phyloP scores from a whole-genome alignment of 1,140 invertebrate genomes.

The Adoxophyes honmai region DNA sequence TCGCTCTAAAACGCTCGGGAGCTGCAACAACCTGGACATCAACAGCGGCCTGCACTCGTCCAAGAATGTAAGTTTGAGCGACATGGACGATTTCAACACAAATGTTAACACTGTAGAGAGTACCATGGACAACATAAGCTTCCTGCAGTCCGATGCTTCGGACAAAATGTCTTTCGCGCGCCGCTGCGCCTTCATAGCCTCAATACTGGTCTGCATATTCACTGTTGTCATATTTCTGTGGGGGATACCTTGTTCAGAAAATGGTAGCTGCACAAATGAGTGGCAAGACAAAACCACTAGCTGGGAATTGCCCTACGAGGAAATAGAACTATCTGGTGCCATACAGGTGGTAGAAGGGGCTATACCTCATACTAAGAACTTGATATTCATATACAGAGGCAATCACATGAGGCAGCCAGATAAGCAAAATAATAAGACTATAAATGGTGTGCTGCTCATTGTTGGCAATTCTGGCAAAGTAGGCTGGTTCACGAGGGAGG shows the following conservation, averaged over 20 bases:
- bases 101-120: conserved; percentile 75
- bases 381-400: conserved; percentile 84
- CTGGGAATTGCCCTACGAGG: conserved; percentile 85
- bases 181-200: conserved; percentile 81
- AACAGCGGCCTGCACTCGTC: conserved; percentile 69
- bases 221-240: conserved; percentile 86
- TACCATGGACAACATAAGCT: conserved; percentile 76
- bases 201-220: conserved; percentile 83
- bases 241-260: conserved; percentile 84
- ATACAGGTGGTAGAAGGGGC: conserved; percentile 82
- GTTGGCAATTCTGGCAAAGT: conserved; percentile 80
- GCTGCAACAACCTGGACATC: conserved; percentile 78
- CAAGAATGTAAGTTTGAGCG: conserved; percentile 66
- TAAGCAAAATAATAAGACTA: conserved; percentile 66
- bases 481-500: conserved; percentile 81
- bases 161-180: conserved; percentile 81
- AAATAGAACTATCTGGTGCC: conserved; percentile 84
- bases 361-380: conserved; percentile 79
- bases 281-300: conserved; percentile 78
- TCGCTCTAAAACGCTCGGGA: conserved; percentile 52
- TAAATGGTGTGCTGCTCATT: conserved; percentile 79
- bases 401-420: conserved; percentile 79
- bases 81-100: conserved; percentile 70
- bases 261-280: conserved; percentile 78
- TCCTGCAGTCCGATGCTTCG: conserved; percentile 73